Evolutionary conservation across 1,140 invertebrate genomes (phyloP), one percentile per base, ranked within the genome.

Genomic region (Leptinotarsa defecta): DNA sequence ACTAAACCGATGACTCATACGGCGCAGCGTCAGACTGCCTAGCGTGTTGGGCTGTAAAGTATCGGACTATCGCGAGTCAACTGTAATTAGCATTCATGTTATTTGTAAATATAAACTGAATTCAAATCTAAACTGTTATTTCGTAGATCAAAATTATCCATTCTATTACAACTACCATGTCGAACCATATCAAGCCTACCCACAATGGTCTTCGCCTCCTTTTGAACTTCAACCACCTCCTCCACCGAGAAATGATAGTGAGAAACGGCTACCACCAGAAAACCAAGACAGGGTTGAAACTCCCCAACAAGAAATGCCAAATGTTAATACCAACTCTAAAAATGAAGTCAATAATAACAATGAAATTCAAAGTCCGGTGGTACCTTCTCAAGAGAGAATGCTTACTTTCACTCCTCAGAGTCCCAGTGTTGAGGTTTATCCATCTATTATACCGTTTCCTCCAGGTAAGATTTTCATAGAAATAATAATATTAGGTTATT

Each of bases 91-190:
- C 34, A 43, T 43, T 43, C 34, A 43, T 43, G 34, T 43, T 43
- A 43, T 43, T 11, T 43, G 34, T 43, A 43, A 43, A 11, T 43
- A 43, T 43, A 1, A 43, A 43, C 34, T 43, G 34, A 11, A 43
- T 43, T 43, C 8, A 43, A 43, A 0, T 43, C 2, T 43, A 43
- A 43, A 43, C 8, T 57, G 13, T 57, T n/a, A 17, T 17, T 15
- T 22, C 20, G 49, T 34, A 65, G 64, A 65, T 65, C 64, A 13
- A 34, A 77, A 74, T 62, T 74, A 71, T 48, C 61, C 76, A 0
- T 75, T 62, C 43, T 77, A 75, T 19, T 80, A 78, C 73, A 80
- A 82, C 71, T 82, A 81, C 69, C 79, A 76, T 27, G 71, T 79
- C 1, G 76, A 78, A 17, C 52, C 74, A 11, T 75, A 74, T 49